These are phyloP conservation scores for Danaus melanippus DNA, from an alignment of 1,140 invertebrate species.

Conservation along the genomic window DNA sequence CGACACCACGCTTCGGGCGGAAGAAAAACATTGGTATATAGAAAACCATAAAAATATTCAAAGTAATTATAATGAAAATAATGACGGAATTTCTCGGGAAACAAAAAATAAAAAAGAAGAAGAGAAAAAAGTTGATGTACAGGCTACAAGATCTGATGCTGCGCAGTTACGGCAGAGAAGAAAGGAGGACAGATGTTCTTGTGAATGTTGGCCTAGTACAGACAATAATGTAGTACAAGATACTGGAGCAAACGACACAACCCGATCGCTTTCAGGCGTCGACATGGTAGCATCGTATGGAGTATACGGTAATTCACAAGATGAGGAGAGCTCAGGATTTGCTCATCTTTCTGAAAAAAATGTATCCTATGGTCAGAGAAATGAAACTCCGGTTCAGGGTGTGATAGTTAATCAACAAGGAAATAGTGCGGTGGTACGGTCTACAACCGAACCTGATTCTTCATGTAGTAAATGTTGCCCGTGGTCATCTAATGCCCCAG, in stretches of 20 bases:
- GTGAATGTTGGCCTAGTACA: slow-evolving; percentile 69
- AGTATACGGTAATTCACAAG: slow-evolving; percentile 65
- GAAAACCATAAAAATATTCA: slow-evolving; percentile 69
- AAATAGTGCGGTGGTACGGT: slow-evolving; percentile 63
- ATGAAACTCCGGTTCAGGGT: slow-evolving; percentile 61
- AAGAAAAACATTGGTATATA: slow-evolving; percentile 70
- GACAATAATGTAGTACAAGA: slow-evolving; percentile 57
- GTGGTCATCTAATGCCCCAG: slow-evolving; percentile 37
- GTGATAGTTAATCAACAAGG: slow-evolving; percentile 70
- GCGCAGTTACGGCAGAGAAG: slow-evolving; percentile 53
- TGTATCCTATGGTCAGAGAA: slow-evolving; percentile 48
- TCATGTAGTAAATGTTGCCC: slow-evolving; percentile 47
- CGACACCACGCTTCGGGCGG: slow-evolving; percentile 66
- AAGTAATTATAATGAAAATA: slow-evolving; percentile 44
- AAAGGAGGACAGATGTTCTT: slow-evolving; percentile 69
- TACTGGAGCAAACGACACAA: slow-evolving; percentile 42
- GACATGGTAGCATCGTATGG: slow-evolving; percentile 71
- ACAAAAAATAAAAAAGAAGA: slow-evolving; percentile 67
- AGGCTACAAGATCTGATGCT: slow-evolving; percentile 47
- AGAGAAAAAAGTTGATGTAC: slow-evolving; percentile 55
- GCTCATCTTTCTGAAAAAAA: slow-evolving; percentile 59
- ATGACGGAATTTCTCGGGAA: slow-evolving; percentile 50
- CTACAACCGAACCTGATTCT: slow-evolving; percentile 33
- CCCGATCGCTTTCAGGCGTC: slow-evolving; percentile 62
- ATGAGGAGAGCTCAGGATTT: slow-evolving; percentile 69